These are phyloP conservation scores for Pyrocephalus nanus DNA, from an alignment of 2,797 vertebrate genomes.

Conservation along the genomic window DNA sequence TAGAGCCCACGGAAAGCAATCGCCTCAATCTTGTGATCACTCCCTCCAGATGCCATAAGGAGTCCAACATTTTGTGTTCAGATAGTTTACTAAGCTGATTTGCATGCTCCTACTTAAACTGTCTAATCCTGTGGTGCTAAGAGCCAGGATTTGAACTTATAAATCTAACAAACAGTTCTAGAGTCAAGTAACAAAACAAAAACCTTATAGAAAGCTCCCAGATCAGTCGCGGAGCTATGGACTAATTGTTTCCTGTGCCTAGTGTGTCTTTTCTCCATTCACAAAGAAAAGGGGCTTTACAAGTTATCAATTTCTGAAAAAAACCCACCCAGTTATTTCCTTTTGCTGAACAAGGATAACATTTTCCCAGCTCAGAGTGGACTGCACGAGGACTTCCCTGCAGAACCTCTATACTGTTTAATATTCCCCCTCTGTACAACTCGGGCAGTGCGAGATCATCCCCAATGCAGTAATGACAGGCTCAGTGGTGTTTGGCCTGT, in stretches of 20 bases:
- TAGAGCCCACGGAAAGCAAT: neutral
- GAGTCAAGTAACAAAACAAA: slow-evolving; percentile 58
- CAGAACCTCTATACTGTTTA: neutral
- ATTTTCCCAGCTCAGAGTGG: neutral
- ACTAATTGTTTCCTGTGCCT: neutral
- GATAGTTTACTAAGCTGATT: slow-evolving; percentile 67
- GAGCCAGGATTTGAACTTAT: slow-evolving; percentile 43
- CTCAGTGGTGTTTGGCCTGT: neutral
- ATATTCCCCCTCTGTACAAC: neutral
- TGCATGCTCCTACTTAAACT: slow-evolving; percentile 69
- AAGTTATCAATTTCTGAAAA: neutral
- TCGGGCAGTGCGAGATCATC: accelerated
- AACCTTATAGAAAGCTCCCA: slow-evolving; percentile 12
- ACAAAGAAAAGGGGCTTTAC: neutral
- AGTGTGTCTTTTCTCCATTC: neutral
- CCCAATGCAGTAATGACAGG: neutral
- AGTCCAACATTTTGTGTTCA: slow-evolving; percentile 15
- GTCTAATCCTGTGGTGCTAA: slow-evolving; percentile 26
- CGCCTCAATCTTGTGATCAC: slow-evolving; percentile 1
- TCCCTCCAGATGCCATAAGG: slow-evolving; percentile 33
- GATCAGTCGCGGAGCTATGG: neutral
- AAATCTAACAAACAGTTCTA: slow-evolving; percentile 60
- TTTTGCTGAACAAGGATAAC: neutral
- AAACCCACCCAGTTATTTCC: neutral
- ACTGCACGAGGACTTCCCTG: neutral